A percentile compares a stretch with the other conserved stretches of the same genome.
phyloP scores from a whole-genome alignment of 2,888 invertebrate species.

The Tetropium fuscum region DNA sequence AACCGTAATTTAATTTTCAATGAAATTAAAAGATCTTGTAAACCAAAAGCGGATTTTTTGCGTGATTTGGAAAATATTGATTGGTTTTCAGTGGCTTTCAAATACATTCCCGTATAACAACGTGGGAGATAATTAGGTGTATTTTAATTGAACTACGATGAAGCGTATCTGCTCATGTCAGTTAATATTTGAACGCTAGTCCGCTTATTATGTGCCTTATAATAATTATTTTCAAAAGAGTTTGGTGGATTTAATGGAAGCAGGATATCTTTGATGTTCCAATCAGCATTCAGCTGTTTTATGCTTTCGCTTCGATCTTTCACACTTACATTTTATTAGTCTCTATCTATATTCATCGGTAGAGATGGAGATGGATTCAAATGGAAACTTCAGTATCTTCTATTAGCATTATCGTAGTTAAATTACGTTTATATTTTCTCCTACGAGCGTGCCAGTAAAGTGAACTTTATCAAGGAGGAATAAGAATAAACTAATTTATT shows the following conservation, averaged over 20 bases:
- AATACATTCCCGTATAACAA: slow-evolving; percentile 3
- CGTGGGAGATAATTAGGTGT: slow-evolving; percentile 39
- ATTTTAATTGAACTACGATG: slow-evolving; percentile 41
- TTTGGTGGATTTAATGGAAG: slow-evolving; percentile 31
- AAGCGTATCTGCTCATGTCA: slow-evolving; percentile 43
- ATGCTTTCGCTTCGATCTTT: slow-evolving; percentile 1
- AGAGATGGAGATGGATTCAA: background rate
- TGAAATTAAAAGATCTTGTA: background rate
- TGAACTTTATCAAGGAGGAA: too few relatives aligned
- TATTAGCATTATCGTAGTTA: too few relatives aligned
- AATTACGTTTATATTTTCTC: too few relatives aligned
- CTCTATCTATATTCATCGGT: background rate
- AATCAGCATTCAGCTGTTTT: slow-evolving; percentile 14
- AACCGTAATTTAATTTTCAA: background rate
- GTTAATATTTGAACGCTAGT: slow-evolving; percentile 39
- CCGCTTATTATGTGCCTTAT: slow-evolving; percentile 34
- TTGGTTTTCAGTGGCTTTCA: slow-evolving; percentile 1
- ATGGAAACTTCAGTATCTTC: background rate
- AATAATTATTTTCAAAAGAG: slow-evolving; percentile 40
- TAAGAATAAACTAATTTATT: too few relatives aligned
- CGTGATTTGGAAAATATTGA: slow-evolving; percentile 8
- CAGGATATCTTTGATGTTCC: slow-evolving; percentile 12
- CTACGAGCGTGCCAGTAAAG: too few relatives aligned
- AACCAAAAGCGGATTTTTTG: slow-evolving; percentile 1
- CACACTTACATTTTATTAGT: background rate